phyloP scores from a whole-genome alignment of 2,797 vertebrate genomes.

The Chaunax sp. region DNA sequence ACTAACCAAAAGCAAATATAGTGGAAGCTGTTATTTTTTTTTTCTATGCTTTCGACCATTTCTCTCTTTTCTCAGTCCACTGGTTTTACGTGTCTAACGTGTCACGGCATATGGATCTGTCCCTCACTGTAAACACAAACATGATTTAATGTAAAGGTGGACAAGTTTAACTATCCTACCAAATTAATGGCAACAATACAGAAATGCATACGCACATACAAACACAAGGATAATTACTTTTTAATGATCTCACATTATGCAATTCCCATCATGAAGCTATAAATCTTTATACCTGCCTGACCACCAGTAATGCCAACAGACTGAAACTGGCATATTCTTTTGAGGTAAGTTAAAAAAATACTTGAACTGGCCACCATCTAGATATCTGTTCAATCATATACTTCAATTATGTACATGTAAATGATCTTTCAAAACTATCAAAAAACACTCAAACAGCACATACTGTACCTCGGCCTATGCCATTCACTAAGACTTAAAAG shows the following conservation, averaged over 20 bases:
- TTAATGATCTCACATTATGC: constrained; percentile 87
- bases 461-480: too few relatives aligned
- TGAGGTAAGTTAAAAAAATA: constrained; percentile 28
- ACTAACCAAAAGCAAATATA: background rate
- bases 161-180: constrained; percentile 38
- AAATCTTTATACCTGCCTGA: constrained; percentile 78
- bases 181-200: constrained; percentile 66
- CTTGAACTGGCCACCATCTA: constrained; percentile 3
- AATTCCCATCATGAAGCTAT: constrained; percentile 78
- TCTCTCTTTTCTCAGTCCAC: background rate
- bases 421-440: background rate
- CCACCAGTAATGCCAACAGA: constrained; percentile 61
- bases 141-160: constrained; percentile 49
- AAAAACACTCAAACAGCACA: too few relatives aligned
- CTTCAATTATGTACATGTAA: constrained; percentile 8
- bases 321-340: constrained; percentile 27
- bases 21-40: constrained; percentile 12
- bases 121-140: constrained; percentile 52
- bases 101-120: constrained; percentile 38
- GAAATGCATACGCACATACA: constrained; percentile 41
- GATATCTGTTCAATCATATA: constrained; percentile 9
- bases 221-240: constrained; percentile 80
- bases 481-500: too few relatives aligned
- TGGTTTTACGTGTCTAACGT: constrained; percentile 38
- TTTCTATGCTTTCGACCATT: constrained; percentile 24